Percentiles rank a stretch among this genome's conserved stretches.
These are phyloP conservation scores for Thereva nobilitata DNA, from an alignment of 2,888 invertebrate species.

Conservation along the genomic window DNA sequence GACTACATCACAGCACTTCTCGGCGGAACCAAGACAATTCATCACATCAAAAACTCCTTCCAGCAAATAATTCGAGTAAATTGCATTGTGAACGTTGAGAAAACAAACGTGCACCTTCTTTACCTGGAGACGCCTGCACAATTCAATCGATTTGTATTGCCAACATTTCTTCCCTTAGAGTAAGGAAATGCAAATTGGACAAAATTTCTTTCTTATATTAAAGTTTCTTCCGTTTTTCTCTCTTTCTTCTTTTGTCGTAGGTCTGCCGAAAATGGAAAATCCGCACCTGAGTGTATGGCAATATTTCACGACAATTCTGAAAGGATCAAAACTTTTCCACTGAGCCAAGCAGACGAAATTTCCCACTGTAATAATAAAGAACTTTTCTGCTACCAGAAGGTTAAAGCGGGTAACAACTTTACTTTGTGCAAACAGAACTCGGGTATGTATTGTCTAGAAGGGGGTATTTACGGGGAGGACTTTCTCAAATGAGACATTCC, in stretches of 20 bases:
- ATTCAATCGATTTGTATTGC: constrained; percentile 68
- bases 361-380: constrained; percentile 34
- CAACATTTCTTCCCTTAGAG: constrained; percentile 63
- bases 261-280: constrained; percentile 45
- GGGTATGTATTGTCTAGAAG: no score
- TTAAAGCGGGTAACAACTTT: constrained; percentile 26
- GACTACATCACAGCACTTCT: constrained; percentile 68
- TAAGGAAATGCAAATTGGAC: constrained; percentile 46
- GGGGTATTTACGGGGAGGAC: no score
- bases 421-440: no score
- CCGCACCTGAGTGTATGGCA: constrained; percentile 65
- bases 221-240: no score
- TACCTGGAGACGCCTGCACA: constrained; percentile 65
- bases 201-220: neutral
- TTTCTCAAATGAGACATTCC: no score
- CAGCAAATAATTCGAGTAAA: constrained; percentile 71
- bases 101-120: constrained; percentile 66
- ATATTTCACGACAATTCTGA: constrained; percentile 63
- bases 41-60: constrained; percentile 65
- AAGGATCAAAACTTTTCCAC: constrained; percentile 60
- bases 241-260: no score
- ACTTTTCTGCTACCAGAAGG: constrained; percentile 49
- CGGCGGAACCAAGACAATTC: constrained; percentile 68
- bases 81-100: constrained; percentile 62
- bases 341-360: constrained; percentile 49